These are phyloP conservation scores for Amniataba percoides DNA, from an alignment of 2,797 vertebrate species.

Conservation along the genomic window DNA sequence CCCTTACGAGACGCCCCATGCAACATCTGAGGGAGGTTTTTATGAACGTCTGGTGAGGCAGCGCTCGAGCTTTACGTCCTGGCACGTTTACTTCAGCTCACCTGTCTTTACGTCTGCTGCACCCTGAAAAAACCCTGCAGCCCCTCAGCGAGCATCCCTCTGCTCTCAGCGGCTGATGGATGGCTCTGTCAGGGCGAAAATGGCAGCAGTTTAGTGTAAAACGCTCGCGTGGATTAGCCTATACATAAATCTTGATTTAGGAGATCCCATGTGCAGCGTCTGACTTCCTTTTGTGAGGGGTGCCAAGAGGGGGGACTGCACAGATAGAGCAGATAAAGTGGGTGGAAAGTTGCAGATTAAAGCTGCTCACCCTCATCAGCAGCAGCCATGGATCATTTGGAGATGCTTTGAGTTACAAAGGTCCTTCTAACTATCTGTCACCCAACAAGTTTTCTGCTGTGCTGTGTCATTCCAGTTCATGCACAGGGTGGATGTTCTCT, in stretches of 20 bases:
- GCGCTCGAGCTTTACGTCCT: neutral
- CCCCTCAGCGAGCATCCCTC: constrained; percentile 10
- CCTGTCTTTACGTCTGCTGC: constrained; percentile 25
- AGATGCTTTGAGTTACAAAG: neutral
- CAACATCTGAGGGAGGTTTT: constrained; percentile 35
- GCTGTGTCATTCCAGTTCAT: constrained; percentile 14
- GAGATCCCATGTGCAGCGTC: constrained; percentile 41
- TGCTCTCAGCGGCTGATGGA: constrained; percentile 46
- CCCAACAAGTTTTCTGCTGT: neutral
- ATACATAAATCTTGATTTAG: constrained; percentile 66
- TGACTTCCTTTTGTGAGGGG: constrained; percentile 15
- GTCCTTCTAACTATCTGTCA: constrained; percentile 21
- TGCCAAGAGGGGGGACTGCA: constrained; percentile 40
- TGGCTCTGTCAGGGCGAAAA: constrained; percentile 44
- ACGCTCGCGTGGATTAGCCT: constrained; percentile 45
- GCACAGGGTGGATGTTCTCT: neutral
- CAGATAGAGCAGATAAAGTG: constrained; percentile 22
- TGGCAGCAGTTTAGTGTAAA: constrained; percentile 60
- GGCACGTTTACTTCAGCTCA: constrained; percentile 42
- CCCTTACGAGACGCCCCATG: constrained; percentile 1
- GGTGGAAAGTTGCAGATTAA: constrained; percentile 41
- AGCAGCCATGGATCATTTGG: constrained; percentile 10
- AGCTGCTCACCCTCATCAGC: constrained; percentile 35
- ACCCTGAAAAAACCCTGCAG: neutral
- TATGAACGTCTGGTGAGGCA: constrained; percentile 6